Evolutionary conservation across 2,888 invertebrate genomes (phyloP).

Genomic region (Mantis religiosa): DNA sequence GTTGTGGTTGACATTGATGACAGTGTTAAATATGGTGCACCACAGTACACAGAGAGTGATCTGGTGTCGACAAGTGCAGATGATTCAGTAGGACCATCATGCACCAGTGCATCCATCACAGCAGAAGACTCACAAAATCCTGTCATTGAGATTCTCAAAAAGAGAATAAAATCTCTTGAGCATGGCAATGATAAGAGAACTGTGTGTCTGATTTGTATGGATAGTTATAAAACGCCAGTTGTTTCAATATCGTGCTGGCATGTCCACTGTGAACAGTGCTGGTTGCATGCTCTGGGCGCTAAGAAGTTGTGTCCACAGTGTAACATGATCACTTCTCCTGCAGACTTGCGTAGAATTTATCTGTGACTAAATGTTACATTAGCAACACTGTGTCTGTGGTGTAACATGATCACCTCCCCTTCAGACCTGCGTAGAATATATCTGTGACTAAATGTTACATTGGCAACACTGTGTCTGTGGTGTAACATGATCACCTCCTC

Average conservation of each 20-base stretch:
- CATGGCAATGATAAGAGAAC: neutral
- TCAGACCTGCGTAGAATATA: too few relatives aligned
- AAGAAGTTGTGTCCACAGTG: constrained; percentile 52
- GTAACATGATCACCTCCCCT: too few relatives aligned
- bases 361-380: neutral
- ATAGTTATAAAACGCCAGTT: neutral
- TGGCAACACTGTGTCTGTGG: too few relatives aligned
- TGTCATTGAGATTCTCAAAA: neutral
- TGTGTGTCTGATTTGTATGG: neutral
- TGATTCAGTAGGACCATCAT: neutral
- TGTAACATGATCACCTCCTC: too few relatives aligned
- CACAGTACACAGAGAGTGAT: neutral
- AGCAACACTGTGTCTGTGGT: too few relatives aligned
- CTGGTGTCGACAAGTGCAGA: neutral
- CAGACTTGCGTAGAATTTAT: constrained; percentile 47
- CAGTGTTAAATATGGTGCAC: neutral
- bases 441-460: neutral
- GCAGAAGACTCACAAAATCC: neutral
- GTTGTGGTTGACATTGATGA: neutral
- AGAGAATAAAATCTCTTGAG: neutral
- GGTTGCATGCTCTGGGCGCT: constrained; percentile 60
- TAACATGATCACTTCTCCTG: constrained; percentile 48
- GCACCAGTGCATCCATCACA: too few relatives aligned
- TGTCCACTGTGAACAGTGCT: constrained; percentile 49
- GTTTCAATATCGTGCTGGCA: constrained; percentile 4